Evolutionary conservation across 1,140 invertebrate genomes (phyloP), one percentile per base, ranked within the genome.

Genomic region (Neodiprion virginianus): DNA sequence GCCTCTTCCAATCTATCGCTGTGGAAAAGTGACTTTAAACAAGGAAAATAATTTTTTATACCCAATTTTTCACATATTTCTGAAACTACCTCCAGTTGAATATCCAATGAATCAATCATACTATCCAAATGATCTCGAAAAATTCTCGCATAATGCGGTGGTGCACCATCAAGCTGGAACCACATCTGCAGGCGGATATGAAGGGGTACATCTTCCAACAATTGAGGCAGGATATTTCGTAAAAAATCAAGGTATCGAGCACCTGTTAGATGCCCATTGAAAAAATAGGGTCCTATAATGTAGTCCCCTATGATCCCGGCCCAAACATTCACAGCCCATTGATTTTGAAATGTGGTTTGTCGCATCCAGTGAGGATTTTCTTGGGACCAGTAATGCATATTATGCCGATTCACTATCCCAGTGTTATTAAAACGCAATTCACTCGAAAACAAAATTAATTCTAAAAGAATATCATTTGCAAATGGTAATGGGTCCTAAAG

Each of bases 171-270:
- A 53, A 10, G 50, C 50, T 53, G 50, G 50, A 53, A 10, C 1
- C 69, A 81, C 76, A 86, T 83, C 53, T 70, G 65, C 68, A 67
- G 72, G 71, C 76, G 47, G 69, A 76, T 80, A 47, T 61, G 65
- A 61, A 81, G 72, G 47, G 79, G 78, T 53, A 84, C 74, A 75
- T 84, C 78, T 80, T 85, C 77, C 50, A 86, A 73, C 14, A 87
- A 76, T 73, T 69, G 40, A 69, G 85, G 79, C 72, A 85, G 74
- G 1, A 77, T 28, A 48, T 87, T 77, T 74, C 76, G 67, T 14
- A 85, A 74, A 79, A 86, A 85, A 71, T 80, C 69, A 48, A 81
- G 76, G 78, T 83, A 83, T 28, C 11, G 79, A 40, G 75, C 17
- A 17, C 17, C 17, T 17, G 17, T 17, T 17, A 17, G 17, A 17